Percentiles rank a stretch among this genome's conserved stretches.
phyloP scores from a whole-genome alignment of 2,113 vertebrate genomes.

The Psettodes erumei region DNA sequence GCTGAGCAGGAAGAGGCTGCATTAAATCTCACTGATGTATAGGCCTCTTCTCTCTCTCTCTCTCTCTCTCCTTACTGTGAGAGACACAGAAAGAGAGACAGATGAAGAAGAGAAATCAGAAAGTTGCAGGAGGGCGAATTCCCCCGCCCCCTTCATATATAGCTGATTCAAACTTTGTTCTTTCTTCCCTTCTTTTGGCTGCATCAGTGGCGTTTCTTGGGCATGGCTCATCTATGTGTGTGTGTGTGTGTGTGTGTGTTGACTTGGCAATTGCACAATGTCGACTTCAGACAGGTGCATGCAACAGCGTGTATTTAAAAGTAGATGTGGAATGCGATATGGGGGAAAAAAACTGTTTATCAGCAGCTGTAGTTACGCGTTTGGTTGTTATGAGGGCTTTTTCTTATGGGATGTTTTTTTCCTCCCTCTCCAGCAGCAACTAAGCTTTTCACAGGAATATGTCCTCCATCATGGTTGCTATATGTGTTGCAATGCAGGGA shows the following conservation, averaged over 20 bases:
- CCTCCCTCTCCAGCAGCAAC: not conserved
- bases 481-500: not conserved
- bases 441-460: not conserved
- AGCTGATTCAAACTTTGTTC: slow-evolving; percentile 3
- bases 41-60: slow-evolving; percentile 22
- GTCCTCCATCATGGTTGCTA: not conserved
- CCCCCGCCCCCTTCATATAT: too few relatives aligned
- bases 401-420: not conserved
- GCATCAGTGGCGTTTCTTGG: slow-evolving; percentile 5
- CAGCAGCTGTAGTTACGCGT: slow-evolving; percentile 36
- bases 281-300: slow-evolving; percentile 8
- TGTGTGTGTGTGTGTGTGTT: not conserved
- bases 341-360: slow-evolving; percentile 27
- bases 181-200: not conserved
- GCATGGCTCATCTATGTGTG: not conserved
- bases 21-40: slow-evolving; percentile 74
- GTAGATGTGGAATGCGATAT: slow-evolving; percentile 6
- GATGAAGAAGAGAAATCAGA: slow-evolving; percentile 45
- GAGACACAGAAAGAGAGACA: slow-evolving; percentile 18
- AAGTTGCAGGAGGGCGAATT: slow-evolving; percentile 1
- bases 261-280: not conserved
- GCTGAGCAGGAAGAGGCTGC: slow-evolving; percentile 45
- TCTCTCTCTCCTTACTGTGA: slow-evolving; percentile 14
- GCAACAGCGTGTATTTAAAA: slow-evolving; percentile 43
- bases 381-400: slow-evolving; percentile 42